Evolutionary conservation across 2,797 vertebrate genomes (phyloP).

Genomic region (Tinamus major): DNA sequence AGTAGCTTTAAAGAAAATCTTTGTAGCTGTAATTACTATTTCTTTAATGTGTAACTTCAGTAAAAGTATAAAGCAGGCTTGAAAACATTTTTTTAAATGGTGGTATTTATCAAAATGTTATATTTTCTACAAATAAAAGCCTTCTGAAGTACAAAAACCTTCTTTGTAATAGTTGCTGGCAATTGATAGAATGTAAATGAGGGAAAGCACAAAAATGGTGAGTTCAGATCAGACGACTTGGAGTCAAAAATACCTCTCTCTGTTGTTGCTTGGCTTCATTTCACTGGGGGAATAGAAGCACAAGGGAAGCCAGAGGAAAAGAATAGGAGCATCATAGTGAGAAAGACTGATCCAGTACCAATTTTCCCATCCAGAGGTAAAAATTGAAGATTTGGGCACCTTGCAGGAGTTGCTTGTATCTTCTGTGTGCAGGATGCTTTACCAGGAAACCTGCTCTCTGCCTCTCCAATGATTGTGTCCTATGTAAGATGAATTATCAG

Average conservation of each 20-base stretch:
- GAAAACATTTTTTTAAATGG: constrained; percentile 24
- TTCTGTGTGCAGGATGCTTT: not conserved
- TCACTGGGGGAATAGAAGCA: not conserved
- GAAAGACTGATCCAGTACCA: not conserved
- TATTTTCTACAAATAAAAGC: constrained; percentile 7
- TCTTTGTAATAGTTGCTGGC: not conserved
- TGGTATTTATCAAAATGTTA: constrained; percentile 15
- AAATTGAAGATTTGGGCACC: not conserved
- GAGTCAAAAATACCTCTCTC: not conserved
- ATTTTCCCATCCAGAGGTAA: not conserved
- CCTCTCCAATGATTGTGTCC: not conserved
- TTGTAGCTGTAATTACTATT: constrained; percentile 37
- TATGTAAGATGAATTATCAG: not conserved
- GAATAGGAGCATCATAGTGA: not conserved
- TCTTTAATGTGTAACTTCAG: constrained; percentile 33
- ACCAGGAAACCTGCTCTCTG: not conserved
- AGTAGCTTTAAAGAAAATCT: constrained; percentile 4
- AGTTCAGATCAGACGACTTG: not conserved
- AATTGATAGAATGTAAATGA: constrained; percentile 5
- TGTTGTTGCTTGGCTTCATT: not conserved
- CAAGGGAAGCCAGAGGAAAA: not conserved
- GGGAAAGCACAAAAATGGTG: not conserved
- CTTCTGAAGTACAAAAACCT: not conserved
- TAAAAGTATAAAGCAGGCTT: constrained; percentile 26
- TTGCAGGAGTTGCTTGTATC: not conserved